phyloP scores from a whole-genome alignment of 2,113 vertebrate species.

The Speoplatyrhinus poulsoni region DNA sequence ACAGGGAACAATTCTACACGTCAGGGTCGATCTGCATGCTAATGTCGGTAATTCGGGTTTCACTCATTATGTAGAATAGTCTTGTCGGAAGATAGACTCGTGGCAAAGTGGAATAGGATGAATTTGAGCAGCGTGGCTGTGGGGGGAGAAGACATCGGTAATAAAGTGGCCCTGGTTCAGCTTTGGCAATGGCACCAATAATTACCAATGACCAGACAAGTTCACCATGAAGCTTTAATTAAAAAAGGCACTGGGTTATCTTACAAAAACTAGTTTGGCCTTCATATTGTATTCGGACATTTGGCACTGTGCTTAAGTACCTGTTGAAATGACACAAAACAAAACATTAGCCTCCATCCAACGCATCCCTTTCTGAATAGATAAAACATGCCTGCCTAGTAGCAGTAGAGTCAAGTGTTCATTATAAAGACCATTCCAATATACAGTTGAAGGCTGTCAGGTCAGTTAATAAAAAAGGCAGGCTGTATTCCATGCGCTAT shows the following conservation, averaged over 20 bases:
- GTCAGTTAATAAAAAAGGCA: slow-evolving; percentile 45
- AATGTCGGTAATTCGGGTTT: slow-evolving; percentile 66
- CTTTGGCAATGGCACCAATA: slow-evolving; percentile 33
- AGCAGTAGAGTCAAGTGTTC: slow-evolving; percentile 37
- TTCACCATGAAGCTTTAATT: slow-evolving; percentile 70
- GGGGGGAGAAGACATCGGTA: slow-evolving; percentile 45
- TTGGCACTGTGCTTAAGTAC: slow-evolving; percentile 55
- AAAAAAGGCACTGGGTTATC: slow-evolving; percentile 63
- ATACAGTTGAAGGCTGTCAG: slow-evolving; percentile 55
- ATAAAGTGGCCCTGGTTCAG: slow-evolving; percentile 52
- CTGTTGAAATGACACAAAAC: slow-evolving; percentile 13
- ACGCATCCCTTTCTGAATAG: slow-evolving; percentile 11
- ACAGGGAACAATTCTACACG: slow-evolving; percentile 60
- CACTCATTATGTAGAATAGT: slow-evolving; percentile 62
- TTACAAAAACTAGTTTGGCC: slow-evolving; percentile 61
- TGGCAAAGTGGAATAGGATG: slow-evolving; percentile 45
- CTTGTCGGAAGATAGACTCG: slow-evolving; percentile 46
- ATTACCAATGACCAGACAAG: slow-evolving; percentile 54
- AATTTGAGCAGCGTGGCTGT: slow-evolving; percentile 46
- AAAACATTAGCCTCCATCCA: slow-evolving; percentile 30
- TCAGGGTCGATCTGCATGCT: slow-evolving; percentile 63
- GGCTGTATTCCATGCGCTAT: slow-evolving; percentile 66
- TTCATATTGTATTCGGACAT: slow-evolving; percentile 54
- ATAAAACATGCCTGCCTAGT: slow-evolving; percentile 47
- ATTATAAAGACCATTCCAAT: slow-evolving; percentile 63